A percentile compares a stretch with the other conserved stretches of the same genome.
These are phyloP conservation scores for Fulmarus glacialis DNA, from an alignment of 2,113 vertebrate species.

Conservation along the genomic window DNA sequence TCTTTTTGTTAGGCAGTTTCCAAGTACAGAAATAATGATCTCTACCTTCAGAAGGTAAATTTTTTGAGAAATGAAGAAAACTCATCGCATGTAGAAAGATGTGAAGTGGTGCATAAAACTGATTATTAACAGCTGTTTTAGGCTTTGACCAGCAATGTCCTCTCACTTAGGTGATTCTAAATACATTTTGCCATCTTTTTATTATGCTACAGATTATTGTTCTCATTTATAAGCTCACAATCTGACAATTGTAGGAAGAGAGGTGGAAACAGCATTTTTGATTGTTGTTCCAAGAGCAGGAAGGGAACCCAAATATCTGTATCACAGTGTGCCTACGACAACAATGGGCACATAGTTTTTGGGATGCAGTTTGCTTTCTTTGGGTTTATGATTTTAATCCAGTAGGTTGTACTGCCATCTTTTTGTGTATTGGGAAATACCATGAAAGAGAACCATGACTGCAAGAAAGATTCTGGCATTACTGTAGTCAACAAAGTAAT, in stretches of 20 bases:
- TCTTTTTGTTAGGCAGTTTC: neutral
- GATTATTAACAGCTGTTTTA: neutral
- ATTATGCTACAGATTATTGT: neutral
- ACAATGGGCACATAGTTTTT: neutral
- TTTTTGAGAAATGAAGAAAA: neutral
- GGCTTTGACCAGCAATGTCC: neutral
- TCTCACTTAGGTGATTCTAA: neutral
- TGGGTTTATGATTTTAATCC: neutral
- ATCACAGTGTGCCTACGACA: neutral
- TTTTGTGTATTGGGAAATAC: neutral
- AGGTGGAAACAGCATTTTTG: neutral
- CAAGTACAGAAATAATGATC: neutral
- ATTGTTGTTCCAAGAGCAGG: neutral
- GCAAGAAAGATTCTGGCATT: neutral
- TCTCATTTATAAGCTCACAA: neutral
- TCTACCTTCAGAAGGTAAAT: neutral
- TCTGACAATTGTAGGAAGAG: neutral
- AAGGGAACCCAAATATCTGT: neutral
- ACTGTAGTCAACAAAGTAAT: neutral
- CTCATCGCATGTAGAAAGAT: neutral
- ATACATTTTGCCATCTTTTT: neutral
- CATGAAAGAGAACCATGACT: neutral
- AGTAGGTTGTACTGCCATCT: neutral
- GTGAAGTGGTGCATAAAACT: neutral
- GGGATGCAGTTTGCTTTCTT: neutral